These are phyloP conservation scores for Chydorus sphaericus DNA, from an alignment of 2,888 invertebrate genomes.

Conservation along the genomic window DNA sequence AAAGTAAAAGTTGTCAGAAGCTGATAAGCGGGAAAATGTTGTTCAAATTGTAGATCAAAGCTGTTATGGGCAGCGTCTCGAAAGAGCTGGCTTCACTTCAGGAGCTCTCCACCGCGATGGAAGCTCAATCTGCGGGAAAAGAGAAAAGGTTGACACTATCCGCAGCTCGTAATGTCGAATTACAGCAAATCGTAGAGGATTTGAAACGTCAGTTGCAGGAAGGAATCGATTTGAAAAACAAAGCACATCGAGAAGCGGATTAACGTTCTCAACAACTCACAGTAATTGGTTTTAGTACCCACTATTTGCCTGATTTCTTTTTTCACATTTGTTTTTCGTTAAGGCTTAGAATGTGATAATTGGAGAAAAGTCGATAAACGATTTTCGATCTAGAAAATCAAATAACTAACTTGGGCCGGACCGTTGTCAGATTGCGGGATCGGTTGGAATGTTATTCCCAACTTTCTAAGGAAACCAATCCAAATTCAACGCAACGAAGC, in stretches of 20 bases:
- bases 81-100: not conserved
- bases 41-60: not conserved
- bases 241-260: not conserved
- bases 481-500: too few species aligned
- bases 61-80: not conserved
- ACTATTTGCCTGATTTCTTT: too few species aligned
- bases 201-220: not conserved
- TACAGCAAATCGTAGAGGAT: not conserved
- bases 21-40: not conserved
- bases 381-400: not conserved
- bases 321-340: not conserved
- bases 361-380: not conserved
- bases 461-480: not conserved
- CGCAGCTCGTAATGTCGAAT: not conserved
- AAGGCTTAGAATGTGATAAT: not conserved
- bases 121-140: not conserved
- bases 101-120: not conserved
- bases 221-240: not conserved
- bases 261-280: not conserved
- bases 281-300: not conserved
- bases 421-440: not conserved
- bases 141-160: not conserved
- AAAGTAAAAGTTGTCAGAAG: too few species aligned
- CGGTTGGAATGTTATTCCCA: not conserved
- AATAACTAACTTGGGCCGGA: not conserved